Conservation (phyloP, 2,113 vertebrate genomes). For the Hippolais icterina region DNA sequence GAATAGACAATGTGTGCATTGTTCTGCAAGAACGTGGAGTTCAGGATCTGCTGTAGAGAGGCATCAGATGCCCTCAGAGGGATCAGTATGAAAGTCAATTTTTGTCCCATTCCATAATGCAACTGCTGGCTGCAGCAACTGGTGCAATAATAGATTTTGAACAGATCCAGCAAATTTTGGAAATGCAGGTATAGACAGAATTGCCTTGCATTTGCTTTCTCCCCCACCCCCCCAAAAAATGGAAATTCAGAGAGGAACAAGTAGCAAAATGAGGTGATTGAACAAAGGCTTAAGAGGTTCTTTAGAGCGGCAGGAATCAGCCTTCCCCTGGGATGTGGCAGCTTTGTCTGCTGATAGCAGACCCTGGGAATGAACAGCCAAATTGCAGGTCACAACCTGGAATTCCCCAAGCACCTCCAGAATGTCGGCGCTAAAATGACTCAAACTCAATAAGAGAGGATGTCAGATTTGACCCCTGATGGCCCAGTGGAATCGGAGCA, state of each 20-base stretch:
- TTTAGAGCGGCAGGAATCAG: background rate
- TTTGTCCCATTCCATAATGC: background rate
- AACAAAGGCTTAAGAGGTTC: conserved; percentile 26
- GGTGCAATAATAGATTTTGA: background rate
- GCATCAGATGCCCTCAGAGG: background rate
- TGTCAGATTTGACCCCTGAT: conserved; percentile 56
- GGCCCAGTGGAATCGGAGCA: conserved; percentile 11
- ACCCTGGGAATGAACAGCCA: conserved; percentile 27
- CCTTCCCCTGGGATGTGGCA: background rate
- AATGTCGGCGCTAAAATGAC: conserved; percentile 37
- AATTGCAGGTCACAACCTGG: conserved; percentile 60
- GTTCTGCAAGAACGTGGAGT: background rate
- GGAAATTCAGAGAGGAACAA: background rate
- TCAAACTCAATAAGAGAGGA: conserved; percentile 56
- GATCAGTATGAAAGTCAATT: background rate
- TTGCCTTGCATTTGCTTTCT: background rate
- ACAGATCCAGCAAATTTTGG: background rate
- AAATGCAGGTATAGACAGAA: background rate
- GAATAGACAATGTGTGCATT: background rate
- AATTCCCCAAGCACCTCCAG: conserved; percentile 54
- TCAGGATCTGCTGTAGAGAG: background rate
- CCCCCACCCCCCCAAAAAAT: background rate
- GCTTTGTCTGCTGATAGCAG: conserved; percentile 28
- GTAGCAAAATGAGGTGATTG: conserved; percentile 3
- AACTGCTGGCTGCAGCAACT: background rate